These are phyloP conservation scores for Gallinago media DNA, from an alignment of 2,113 vertebrate genomes.

Conservation along the genomic window DNA sequence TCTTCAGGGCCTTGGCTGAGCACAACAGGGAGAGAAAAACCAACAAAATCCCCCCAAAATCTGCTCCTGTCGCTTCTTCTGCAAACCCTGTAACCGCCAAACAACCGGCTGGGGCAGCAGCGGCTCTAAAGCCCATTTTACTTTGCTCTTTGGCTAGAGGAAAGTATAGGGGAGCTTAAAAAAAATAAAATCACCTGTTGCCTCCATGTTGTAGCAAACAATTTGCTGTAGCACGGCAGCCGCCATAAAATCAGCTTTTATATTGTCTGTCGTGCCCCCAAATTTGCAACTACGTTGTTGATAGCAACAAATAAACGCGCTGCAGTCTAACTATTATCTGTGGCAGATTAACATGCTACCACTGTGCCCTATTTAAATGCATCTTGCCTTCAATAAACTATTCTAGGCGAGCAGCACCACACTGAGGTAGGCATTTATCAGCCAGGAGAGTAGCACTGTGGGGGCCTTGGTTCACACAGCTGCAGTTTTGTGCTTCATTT, in stretches of 20 bases:
- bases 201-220: slow-evolving; percentile 16
- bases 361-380: slow-evolving; percentile 59
- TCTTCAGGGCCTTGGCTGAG: neutral
- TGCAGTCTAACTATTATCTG: slow-evolving; percentile 66
- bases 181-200: slow-evolving; percentile 33
- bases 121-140: neutral
- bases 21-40: neutral
- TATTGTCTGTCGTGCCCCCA: slow-evolving; percentile 8
- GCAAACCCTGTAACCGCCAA: neutral
- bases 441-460: slow-evolving; percentile 46
- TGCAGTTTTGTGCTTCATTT: slow-evolving; percentile 68
- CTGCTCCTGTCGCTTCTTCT: neutral
- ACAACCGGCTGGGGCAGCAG: neutral
- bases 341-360: slow-evolving; percentile 67
- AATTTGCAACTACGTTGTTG: slow-evolving; percentile 44
- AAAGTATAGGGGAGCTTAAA: neutral
- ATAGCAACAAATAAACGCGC: slow-evolving; percentile 62
- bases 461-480: slow-evolving; percentile 59
- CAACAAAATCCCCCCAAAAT: neutral
- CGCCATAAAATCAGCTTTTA: slow-evolving; percentile 47
- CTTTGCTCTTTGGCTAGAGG: neutral
- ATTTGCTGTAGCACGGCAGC: slow-evolving; percentile 20
- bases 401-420: slow-evolving; percentile 55
- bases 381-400: slow-evolving; percentile 50
- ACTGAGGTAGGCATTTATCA: slow-evolving; percentile 55